Base-by-base conservation (phyloP, 2,888 invertebrate species). In the Ormia ochracea region DNA sequence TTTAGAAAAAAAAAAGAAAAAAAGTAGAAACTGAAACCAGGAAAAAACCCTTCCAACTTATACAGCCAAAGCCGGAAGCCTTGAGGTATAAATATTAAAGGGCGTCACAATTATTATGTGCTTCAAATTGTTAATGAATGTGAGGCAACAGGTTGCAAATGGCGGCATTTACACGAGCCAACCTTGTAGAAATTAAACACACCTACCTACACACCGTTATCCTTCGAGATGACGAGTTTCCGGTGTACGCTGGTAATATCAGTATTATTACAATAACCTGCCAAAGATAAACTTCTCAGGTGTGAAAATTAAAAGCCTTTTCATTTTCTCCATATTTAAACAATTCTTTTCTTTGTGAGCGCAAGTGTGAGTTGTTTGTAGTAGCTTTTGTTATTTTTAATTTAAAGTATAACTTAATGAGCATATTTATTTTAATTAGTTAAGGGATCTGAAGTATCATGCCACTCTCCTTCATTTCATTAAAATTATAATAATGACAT, bases 281-380 rank as follows among this genome's bases (percentile, higher is more conserved):
- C 56, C 77, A 77, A 77, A 77, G 68, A 77, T 80, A 77, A 80
- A 77, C 56, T 76, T 80, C 68, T 73, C 68, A 80, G 80, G 80
- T 80, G 80, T 80, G 77, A 80, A 80, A 77, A 80, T 77, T 80
- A 80, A 73, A 80, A 80, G 80, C 66, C 77, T 80, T 73, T 77
- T 77, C 70, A 80, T 77, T 80, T 80, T 73, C 72, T 80, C 12
- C 41, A 56, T n/a, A 76, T 38, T 63, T 28, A n/a, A 33, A 33
- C 21, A 31, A 48, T 52, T 31, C 41, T 75, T 68, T 66, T 38
- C 17, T 54, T n/a, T 65, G 17, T 43, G 7, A 26, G 45, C 19
- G 4, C 2, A 19, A 26, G 38, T 43, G 14, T n/a, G 28, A 31
- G n/a, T 50, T 43, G 12, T 31, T 36, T 14, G 41, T 31, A n/a